These are phyloP conservation scores for Apodemus sylvaticus DNA, from an alignment of 2,113 vertebrate species.

Conservation along the genomic window DNA sequence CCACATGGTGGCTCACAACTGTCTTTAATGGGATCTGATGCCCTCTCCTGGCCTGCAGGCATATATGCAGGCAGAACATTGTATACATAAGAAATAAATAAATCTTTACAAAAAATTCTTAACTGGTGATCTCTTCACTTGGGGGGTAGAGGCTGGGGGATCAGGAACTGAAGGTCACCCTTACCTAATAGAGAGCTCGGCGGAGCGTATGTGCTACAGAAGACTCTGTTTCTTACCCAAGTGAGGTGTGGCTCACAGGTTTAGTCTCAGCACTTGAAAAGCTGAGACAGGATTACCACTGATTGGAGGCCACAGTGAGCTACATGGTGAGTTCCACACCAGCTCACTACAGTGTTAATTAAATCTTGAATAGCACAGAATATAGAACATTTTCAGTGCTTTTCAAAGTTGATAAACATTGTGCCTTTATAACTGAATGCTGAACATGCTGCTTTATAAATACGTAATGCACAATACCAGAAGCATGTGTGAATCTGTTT, in stretches of 20 bases:
- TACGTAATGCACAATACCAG: background rate
- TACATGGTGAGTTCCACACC: background rate
- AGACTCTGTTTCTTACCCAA: background rate
- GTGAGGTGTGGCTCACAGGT: background rate
- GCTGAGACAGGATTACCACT: background rate
- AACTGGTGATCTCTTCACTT: background rate
- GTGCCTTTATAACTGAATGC: background rate
- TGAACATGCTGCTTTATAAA: background rate
- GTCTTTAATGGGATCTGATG: too few relatives aligned
- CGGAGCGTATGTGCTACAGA: background rate
- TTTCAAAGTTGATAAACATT: background rate
- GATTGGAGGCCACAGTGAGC: too few relatives aligned
- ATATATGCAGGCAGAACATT: too few relatives aligned
- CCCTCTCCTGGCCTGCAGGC: too few relatives aligned
- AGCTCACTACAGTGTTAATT: background rate
- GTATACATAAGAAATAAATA: too few relatives aligned
- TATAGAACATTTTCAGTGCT: background rate
- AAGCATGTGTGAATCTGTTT: background rate
- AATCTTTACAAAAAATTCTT: background rate
- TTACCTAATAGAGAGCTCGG: background rate
- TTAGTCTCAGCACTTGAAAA: background rate
- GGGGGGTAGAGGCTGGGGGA: background rate
- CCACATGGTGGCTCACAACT: too few relatives aligned
- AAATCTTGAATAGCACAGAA: background rate
- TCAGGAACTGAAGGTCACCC: too few relatives aligned